phyloP scores from a whole-genome alignment of 2,888 invertebrate species.

The Eulithis prunata region DNA sequence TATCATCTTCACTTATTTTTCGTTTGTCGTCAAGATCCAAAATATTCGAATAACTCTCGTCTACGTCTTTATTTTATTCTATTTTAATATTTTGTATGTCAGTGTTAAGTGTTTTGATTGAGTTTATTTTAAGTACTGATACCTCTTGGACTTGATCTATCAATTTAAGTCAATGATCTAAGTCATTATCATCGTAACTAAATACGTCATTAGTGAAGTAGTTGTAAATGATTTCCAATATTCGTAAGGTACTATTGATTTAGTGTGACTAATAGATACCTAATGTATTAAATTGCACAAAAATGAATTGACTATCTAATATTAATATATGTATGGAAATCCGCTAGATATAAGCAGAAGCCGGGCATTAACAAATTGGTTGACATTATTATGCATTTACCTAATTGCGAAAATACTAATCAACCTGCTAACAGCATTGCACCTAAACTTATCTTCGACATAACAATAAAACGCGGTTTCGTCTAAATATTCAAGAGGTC shows the following conservation, averaged over 20 bases:
- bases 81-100: no score
- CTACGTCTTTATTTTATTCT: no score
- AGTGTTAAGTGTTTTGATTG: not conserved
- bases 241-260: no score
- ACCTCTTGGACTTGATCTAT: constrained; percentile 1
- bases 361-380: not conserved
- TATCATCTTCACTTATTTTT: constrained; percentile 15
- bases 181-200: constrained; percentile 19
- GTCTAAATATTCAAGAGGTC: constrained; percentile 41
- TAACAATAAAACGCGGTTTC: constrained; percentile 41
- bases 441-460: constrained; percentile 35
- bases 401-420: constrained; percentile 24
- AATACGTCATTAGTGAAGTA: constrained; percentile 16
- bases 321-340: no score
- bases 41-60: no score
- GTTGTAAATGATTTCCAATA: not conserved
- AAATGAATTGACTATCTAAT: no score
- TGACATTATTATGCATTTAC: not conserved
- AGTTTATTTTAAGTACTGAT: constrained; percentile 8
- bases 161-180: constrained; percentile 20
- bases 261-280: not conserved
- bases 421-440: constrained; percentile 26
- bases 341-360: no score
- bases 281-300: not conserved
- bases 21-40: not conserved